Percentiles rank a stretch among this genome's conserved stretches.
phyloP scores from a whole-genome alignment of 1,140 invertebrate genomes.

The Lepidotrigona ventralis region DNA sequence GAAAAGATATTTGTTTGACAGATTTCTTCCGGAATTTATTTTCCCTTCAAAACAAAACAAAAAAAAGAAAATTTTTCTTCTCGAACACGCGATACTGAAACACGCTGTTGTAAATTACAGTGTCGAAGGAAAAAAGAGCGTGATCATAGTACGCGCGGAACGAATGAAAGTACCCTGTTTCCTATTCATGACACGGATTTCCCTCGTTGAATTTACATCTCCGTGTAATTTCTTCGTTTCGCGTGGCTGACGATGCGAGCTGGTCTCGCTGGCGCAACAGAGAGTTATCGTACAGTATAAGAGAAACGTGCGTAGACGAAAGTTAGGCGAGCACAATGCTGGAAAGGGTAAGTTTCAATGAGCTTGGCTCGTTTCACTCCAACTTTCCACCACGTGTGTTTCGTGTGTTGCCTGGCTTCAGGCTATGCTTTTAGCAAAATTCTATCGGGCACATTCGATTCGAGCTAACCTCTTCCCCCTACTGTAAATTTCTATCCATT shows the following conservation, averaged over 20 bases:
- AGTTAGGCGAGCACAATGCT: conserved; percentile 1
- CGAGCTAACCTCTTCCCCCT: too few relatives aligned
- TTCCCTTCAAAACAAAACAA: too few relatives aligned
- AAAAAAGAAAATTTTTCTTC: too few relatives aligned
- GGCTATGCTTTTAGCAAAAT: neutral
- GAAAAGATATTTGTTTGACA: too few relatives aligned
- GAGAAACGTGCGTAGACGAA: neutral
- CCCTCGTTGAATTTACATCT: neutral
- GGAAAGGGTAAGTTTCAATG: neutral
- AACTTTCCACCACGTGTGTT: neutral
- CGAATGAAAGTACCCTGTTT: too few relatives aligned
- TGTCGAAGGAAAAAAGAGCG: too few relatives aligned
- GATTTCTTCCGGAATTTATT: too few relatives aligned
- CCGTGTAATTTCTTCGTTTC: neutral
- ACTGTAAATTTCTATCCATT: neutral
- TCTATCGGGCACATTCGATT: neutral
- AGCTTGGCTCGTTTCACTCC: neutral
- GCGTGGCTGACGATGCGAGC: neutral
- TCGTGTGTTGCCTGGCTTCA: neutral
- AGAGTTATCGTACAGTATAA: neutral
- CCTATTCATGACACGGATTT: neutral
- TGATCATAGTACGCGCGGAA: neutral
- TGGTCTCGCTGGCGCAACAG: neutral
- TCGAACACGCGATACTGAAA: too few relatives aligned
- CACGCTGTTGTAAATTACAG: too few relatives aligned